Base-by-base conservation (phyloP, 2,888 invertebrate genomes). In the Cyclophora punctaria region DNA sequence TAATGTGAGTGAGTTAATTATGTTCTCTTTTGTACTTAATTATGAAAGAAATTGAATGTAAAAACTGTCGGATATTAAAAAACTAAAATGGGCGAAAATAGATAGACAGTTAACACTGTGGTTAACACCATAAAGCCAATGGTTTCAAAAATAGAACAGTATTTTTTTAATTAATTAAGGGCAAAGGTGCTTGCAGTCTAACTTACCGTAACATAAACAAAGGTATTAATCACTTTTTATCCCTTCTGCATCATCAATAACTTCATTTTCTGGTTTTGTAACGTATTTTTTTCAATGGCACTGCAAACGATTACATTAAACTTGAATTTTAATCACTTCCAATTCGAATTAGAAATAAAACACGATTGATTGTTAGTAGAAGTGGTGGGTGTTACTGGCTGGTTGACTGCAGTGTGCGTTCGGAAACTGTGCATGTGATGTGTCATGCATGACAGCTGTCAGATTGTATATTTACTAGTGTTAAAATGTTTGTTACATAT, bases 161-260 rank as follows among this genome's bases (percentile, higher is more conserved):
- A 20, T 20, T 20, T 20, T 20, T 20, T 20, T 20, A 1, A 20
- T 20, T 20, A 20, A 20, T 1, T 20, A 20, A 20, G 20, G 20
- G 20, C 20, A 20, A 20, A 55, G 47, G 50, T 48, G 66, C 73
- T 73, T 53, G 73, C 74, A 71, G 58, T 64, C 34, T 37, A 20
- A 35, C 48, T 48, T 20, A 48, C 44, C 48, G 45, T 61, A 59
- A 56, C 53, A 65, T 67, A 71, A 68, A 71, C 71, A 73, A 67
- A 59, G 59, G 60, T 58, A 54, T 57, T 53, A 37, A 37, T 37
- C 37, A 37, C 37, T 5, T 37, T 37, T 5, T 37, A 57, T 53
- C 47, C 48, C 37, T 51, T 55, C 49, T 44, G 35, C 20, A 35
- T 40, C 34, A 42, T 20, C 20, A 20, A 20, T 20, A 20, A 20